These are phyloP conservation scores for Psix sp. DNA, from an alignment of 1,140 invertebrate genomes.

Conservation along the genomic window DNA sequence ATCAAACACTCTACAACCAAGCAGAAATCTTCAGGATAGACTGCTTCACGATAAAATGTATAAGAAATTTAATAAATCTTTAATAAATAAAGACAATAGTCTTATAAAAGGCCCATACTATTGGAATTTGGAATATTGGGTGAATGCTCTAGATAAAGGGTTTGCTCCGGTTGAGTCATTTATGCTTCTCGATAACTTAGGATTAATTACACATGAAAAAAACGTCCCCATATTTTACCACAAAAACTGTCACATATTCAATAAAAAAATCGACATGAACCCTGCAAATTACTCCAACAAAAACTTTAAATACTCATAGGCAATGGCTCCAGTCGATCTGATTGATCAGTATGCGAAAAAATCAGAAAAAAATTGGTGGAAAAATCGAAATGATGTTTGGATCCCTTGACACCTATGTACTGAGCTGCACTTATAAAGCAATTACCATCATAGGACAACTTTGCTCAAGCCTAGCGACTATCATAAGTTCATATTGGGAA, in stretches of 20 bases:
- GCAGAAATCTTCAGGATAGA: slow-evolving; percentile 47
- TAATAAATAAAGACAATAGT: background rate
- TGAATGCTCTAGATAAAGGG: background rate
- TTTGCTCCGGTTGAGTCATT: background rate
- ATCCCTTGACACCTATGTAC: too few species aligned
- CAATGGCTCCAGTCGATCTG: too few species aligned
- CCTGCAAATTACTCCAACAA: too few species aligned
- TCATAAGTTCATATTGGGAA: too few species aligned
- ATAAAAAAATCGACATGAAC: too few species aligned
- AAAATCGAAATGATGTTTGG: too few species aligned
- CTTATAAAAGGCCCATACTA: background rate
- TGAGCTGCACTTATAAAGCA: too few species aligned
- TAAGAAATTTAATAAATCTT: slow-evolving; percentile 11
- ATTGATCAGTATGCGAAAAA: too few species aligned
- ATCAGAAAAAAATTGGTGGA: too few species aligned
- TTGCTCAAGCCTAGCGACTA: too few species aligned
- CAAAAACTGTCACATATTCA: background rate
- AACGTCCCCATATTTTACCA: slow-evolving; percentile 3
- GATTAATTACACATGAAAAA: background rate
- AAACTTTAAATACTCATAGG: too few species aligned
- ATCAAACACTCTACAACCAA: slow-evolving; percentile 32
- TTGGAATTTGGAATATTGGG: background rate
- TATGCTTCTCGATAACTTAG: background rate
- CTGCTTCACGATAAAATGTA: slow-evolving; percentile 38
- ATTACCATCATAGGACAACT: too few species aligned